A percentile compares a stretch with the other conserved stretches of the same genome.
These are phyloP conservation scores for Cerastis leucographa DNA, from an alignment of 2,888 invertebrate genomes.

Conservation along the genomic window DNA sequence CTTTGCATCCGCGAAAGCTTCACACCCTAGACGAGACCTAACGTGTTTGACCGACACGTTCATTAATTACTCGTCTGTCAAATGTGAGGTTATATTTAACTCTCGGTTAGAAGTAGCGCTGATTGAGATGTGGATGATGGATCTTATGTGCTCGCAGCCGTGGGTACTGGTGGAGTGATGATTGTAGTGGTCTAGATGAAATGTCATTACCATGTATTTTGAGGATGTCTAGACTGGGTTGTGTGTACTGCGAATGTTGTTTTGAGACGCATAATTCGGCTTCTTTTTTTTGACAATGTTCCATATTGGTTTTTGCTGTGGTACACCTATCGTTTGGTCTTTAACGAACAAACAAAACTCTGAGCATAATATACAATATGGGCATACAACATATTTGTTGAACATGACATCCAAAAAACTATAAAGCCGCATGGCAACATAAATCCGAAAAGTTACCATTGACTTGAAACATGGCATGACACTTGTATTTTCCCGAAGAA, in stretches of 20 bases:
- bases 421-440: too few species aligned
- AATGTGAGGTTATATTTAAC: conserved; percentile 64
- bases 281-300: too few species aligned
- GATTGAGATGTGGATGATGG: conserved; percentile 55
- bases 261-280: neutral
- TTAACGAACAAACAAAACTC: too few species aligned
- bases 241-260: conserved; percentile 10
- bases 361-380: too few species aligned
- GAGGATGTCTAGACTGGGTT: conserved; percentile 24
- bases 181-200: conserved; percentile 36
- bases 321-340: too few species aligned
- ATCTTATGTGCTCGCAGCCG: conserved; percentile 29
- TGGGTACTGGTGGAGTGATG: conserved; percentile 16
- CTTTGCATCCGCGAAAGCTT: neutral
- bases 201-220: conserved; percentile 61
- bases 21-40: conserved; percentile 5
- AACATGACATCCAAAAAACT: too few species aligned
- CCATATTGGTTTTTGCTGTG: too few species aligned
- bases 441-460: too few species aligned
- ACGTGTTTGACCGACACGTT: conserved; percentile 32
- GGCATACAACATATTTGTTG: too few species aligned
- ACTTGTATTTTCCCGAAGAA: too few species aligned
- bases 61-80: conserved; percentile 65
- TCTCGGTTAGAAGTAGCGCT: conserved; percentile 37
- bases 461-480: too few species aligned